phyloP scores from a whole-genome alignment of 1,140 invertebrate genomes.

The Apolygus lucorum region DNA sequence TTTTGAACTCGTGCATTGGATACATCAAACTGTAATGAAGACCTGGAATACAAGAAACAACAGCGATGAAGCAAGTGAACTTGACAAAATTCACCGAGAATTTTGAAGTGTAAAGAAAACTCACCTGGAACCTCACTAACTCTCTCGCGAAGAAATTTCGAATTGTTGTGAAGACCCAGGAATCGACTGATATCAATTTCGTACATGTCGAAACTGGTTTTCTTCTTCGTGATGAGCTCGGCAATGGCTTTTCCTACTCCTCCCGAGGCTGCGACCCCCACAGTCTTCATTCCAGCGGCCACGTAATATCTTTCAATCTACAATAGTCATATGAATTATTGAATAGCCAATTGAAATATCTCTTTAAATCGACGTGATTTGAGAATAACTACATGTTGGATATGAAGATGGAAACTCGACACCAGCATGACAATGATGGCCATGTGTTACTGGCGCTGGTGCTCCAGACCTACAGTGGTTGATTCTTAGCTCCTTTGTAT shows the following conservation, averaged over 20 bases:
- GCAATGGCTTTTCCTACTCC: constrained; percentile 86
- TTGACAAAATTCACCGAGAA: not conserved
- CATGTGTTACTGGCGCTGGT: too few species aligned
- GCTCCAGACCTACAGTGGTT: too few species aligned
- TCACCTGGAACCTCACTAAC: constrained; percentile 86
- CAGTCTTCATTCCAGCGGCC: constrained; percentile 91
- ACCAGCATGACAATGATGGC: too few species aligned
- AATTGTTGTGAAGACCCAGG: constrained; percentile 90
- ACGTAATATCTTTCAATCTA: constrained; percentile 90
- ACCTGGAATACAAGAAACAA: constrained; percentile 39
- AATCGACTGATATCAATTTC: constrained; percentile 89
- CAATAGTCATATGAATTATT: too few species aligned
- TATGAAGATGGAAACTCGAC: too few species aligned
- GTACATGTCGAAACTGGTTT: constrained; percentile 76
- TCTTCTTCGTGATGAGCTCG: constrained; percentile 78
- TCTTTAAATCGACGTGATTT: too few species aligned
- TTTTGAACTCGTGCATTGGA: constrained; percentile 76
- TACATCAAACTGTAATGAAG: constrained; percentile 75
- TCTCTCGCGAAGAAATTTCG: constrained; percentile 84
- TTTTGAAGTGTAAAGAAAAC: not conserved
- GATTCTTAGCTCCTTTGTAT: too few species aligned
- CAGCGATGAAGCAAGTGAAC: too few species aligned
- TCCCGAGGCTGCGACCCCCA: constrained; percentile 84
- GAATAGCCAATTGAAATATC: too few species aligned
- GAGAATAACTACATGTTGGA: too few species aligned